Base-by-base conservation (phyloP, 2,113 vertebrate genomes). In the Hydrochoerus hydrochaeris region DNA sequence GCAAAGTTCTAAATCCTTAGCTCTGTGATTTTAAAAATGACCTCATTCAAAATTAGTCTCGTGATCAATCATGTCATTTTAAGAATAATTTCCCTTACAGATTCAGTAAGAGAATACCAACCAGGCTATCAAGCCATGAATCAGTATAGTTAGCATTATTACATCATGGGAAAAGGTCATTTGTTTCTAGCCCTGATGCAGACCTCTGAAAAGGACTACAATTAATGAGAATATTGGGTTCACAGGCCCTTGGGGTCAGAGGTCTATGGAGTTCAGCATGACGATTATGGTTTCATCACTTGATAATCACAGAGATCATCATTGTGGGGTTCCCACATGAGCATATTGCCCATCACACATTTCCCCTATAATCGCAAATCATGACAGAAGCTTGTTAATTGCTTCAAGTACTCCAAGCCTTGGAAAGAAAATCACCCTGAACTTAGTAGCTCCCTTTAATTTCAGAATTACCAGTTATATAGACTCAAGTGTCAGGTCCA, bases 311-410 rank as follows among this genome's bases (percentile, higher is more conserved):
- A 94, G 91, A 90, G 92, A 95, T 97, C 95, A 97, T 90, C 46
- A 77, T 90, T 97, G 98, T 97, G 91, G 94, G 87, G 63, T 77
- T 96, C 97, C 85, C 78, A 83, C 92, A 93, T 85, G 62, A 98
- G 7, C 63, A 88, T 95, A 96, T 90, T 97, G 57, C 69, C 22
- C 90, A 87, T 97, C 97, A 96, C 5, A 87, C 75, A 96, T 97
- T 93, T 98, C 97, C 96, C 93, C 91, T 98, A 88, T 92, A 75
- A 90, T 98, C 94, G 98, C 95, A 97, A 97, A 95, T 98, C 92
- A 97, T 38, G 84, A 81, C 71, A 98, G 86, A 95, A 97, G 93
- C 78, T 71, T 97, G 69, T 95, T 98, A 98, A 98, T 98, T 98
- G 96, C 88, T 81, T 97, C 90, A 98, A 98, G 44, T 89, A 86